Evolutionary conservation across 2,888 invertebrate species (phyloP), one percentile per base, ranked within the genome.

Genomic region (Drosophila colorata): DNA sequence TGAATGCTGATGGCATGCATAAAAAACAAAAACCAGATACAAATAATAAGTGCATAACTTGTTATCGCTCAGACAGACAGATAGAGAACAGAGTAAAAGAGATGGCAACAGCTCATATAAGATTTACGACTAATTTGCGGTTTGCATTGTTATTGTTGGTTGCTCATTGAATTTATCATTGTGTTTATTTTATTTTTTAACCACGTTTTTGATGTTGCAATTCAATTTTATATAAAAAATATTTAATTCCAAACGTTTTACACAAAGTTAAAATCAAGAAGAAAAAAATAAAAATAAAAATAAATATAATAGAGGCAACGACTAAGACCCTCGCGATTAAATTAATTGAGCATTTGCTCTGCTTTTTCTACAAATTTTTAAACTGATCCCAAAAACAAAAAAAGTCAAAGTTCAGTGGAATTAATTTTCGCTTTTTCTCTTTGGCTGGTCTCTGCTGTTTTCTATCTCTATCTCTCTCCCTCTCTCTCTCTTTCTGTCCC

Each of bases 391-490:
- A 46, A 64, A 60, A 61, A 38, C 28, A 46, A 55, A 33, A 35
- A 52, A 38, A 64, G 28, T 33, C 80, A 68, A 70, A 86, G 84
- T 79, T 79, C 65, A 71, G 64, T 63, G 38, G 52, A 41, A 74
- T 58, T 69, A 35, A 61, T 66, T 67, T 53, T 16, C 18, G 64
- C 64, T 49, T 47, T 56, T 43, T 59, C 20, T 44, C 13, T 55
- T 31, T 23, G 18, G 9, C n/a, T 14, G 3, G 23, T 9, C 18
- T 20, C 14, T 13, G 9, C n/a, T 14, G 3, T 28, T 9, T 14
- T 20, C 14, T 13, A 6, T 38, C 5, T 14, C n/a, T 43, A 14
- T 23, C 20, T 20, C 40, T 7, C 11, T n/a, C 13, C 11, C 14
- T 14, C 8, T 13, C 11, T 2, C 1, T 40, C 23, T 41, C 11